Conservation (phyloP, 2,113 vertebrate species). For the Psittacara wagleri region DNA sequence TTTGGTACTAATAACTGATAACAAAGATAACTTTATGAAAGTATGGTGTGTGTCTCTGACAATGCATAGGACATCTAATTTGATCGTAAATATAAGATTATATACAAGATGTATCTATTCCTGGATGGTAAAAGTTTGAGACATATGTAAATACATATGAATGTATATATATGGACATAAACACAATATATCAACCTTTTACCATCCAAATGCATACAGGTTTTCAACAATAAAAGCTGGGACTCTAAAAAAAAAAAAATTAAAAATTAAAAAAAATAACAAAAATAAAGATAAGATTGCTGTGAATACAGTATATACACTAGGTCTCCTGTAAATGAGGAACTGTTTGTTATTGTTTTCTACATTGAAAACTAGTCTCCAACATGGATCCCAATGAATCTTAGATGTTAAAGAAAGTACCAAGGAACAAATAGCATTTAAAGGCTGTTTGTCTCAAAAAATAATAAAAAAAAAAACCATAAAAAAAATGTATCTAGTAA, state of each 20-base stretch:
- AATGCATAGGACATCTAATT: slow-evolving; percentile 81
- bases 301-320: slow-evolving; percentile 65
- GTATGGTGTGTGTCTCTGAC: slow-evolving; percentile 86
- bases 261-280: background rate
- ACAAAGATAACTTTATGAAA: slow-evolving; percentile 77
- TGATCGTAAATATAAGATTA: slow-evolving; percentile 58
- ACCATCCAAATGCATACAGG: slow-evolving; percentile 48
- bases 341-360: slow-evolving; percentile 60
- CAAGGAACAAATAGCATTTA: slow-evolving; percentile 54
- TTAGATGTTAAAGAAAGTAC: slow-evolving; percentile 61
- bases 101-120: slow-evolving; percentile 45
- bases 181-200: slow-evolving; percentile 60
- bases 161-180: background rate
- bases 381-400: slow-evolving; percentile 65
- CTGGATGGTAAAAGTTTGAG: slow-evolving; percentile 73
- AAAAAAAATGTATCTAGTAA: slow-evolving; percentile 31
- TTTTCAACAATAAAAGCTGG: slow-evolving; percentile 72
- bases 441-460: slow-evolving; percentile 60
- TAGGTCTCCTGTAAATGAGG: slow-evolving; percentile 66
- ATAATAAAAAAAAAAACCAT: background rate
- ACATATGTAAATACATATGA: background rate
- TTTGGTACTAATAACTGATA: slow-evolving; percentile 75
- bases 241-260: slow-evolving; percentile 42
- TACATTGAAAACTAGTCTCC: slow-evolving; percentile 50
- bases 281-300: slow-evolving; percentile 43